Evolutionary conservation across 2,888 invertebrate species (phyloP).

Genomic region (Yponomeuta evonymella): DNA sequence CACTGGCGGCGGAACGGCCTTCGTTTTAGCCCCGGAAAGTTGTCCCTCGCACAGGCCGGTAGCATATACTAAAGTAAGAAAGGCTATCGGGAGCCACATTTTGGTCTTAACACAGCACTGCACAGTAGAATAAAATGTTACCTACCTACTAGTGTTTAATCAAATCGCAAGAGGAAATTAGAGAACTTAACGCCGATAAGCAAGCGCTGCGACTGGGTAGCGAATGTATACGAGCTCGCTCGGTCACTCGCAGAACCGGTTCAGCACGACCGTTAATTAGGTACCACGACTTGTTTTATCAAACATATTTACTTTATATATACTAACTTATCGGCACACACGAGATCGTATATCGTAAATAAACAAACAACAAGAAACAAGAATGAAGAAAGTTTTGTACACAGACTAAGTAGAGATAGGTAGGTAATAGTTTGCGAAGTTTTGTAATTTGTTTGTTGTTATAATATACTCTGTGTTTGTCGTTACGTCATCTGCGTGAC

Average conservation of each 20-base stretch:
- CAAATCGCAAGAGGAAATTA: not conserved
- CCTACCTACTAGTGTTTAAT: not conserved
- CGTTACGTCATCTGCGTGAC: no score
- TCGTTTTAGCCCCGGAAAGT: not conserved
- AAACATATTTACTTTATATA: no score
- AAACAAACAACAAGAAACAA: no score
- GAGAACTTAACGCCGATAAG: not conserved
- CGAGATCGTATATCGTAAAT: no score
- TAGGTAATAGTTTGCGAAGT: no score
- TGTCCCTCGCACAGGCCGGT: not conserved
- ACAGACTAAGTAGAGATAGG: no score
- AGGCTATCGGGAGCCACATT: not conserved
- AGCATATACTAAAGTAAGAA: not conserved
- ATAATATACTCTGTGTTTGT: no score
- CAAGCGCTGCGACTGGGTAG: not conserved
- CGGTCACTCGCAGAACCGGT: not conserved
- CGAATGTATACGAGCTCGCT: not conserved
- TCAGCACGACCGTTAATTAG: not conserved
- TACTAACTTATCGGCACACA: no score
- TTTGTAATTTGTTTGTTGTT: no score
- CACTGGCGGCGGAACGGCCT: no score
- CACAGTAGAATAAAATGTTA: not conserved
- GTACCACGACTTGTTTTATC: no score
- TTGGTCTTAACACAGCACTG: conserved; percentile 8
- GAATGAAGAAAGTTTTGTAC: no score